A percentile compares a stretch with the other conserved stretches of the same genome.
Conservation (phyloP, 2,888 invertebrate genomes). For the Onchidella celtica region DNA sequence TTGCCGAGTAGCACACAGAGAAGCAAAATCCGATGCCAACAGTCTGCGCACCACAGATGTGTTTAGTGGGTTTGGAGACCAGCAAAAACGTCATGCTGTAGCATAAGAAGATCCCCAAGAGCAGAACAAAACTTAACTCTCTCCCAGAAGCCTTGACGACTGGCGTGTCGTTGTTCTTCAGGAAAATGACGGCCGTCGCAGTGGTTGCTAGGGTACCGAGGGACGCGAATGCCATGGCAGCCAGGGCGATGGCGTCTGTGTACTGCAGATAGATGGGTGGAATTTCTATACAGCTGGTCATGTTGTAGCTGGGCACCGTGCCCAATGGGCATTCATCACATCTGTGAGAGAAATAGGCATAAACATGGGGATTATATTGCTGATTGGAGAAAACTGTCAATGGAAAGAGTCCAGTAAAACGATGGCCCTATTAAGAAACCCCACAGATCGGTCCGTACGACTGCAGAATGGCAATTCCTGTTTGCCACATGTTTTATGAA, state of each 20-base stretch:
- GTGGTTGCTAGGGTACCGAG: slow-evolving; percentile 78
- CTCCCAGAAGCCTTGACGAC: slow-evolving; percentile 81
- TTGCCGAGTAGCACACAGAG: slow-evolving; percentile 80
- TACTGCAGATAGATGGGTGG: slow-evolving; percentile 83
- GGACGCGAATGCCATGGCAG: slow-evolving; percentile 87
- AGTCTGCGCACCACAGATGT: slow-evolving; percentile 80
- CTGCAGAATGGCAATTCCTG: too few species aligned
- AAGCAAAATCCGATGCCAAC: slow-evolving; percentile 80
- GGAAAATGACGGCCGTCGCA: slow-evolving; percentile 78
- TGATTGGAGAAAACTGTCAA: too few species aligned
- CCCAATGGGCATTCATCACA: slow-evolving; percentile 91
- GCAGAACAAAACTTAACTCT: slow-evolving; percentile 80
- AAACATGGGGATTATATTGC: too few species aligned
- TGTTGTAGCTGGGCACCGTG: slow-evolving; percentile 89
- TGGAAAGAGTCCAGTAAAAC: too few species aligned
- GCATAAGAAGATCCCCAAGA: slow-evolving; percentile 78
- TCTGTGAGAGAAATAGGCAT: slow-evolving; percentile 79
- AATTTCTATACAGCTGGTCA: slow-evolving; percentile 81
- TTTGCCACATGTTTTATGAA: too few species aligned
- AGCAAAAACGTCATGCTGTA: slow-evolving; percentile 80
- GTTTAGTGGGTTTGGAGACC: slow-evolving; percentile 76
- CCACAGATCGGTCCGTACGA: too few species aligned
- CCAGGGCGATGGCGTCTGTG: slow-evolving; percentile 92
- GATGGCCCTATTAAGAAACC: too few species aligned
- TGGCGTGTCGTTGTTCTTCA: slow-evolving; percentile 78